Percentiles rank a stretch among this genome's conserved stretches.
phyloP scores from a whole-genome alignment of 2,797 vertebrate genomes.

The Cephalopachus bancanus region DNA sequence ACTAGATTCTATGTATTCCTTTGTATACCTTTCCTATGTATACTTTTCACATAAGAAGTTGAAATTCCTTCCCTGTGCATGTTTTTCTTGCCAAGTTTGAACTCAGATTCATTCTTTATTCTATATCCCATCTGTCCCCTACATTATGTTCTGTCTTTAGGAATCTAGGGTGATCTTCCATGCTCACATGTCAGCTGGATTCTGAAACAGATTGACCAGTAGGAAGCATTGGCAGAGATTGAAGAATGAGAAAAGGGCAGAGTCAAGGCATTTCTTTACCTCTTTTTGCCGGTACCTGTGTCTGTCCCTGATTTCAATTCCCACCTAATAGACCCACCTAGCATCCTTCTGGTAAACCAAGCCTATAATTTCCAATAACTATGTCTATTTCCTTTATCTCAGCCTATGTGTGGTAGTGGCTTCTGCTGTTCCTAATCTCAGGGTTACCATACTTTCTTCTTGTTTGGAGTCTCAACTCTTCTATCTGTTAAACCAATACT shows the following conservation, averaged over 20 bases:
- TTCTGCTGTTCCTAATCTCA: slow-evolving; percentile 3
- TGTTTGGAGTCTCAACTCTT: background rate
- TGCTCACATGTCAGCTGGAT: background rate
- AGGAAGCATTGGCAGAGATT: background rate
- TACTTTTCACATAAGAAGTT: background rate
- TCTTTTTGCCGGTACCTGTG: background rate
- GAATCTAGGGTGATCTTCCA: background rate
- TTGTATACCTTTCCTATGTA: background rate
- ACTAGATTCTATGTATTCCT: background rate
- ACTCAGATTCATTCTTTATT: background rate
- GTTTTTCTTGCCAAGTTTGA: background rate
- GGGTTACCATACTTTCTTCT: background rate
- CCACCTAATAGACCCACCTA: background rate
- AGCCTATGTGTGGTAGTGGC: background rate
- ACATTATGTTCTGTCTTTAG: background rate
- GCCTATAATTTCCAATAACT: background rate
- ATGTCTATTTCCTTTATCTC: background rate
- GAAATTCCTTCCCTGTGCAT: background rate
- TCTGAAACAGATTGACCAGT: background rate
- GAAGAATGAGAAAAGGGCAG: background rate
- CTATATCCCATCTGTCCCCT: background rate
- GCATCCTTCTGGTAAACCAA: background rate
- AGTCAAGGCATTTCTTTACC: background rate
- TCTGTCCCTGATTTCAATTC: background rate
- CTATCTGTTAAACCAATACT: background rate